phyloP scores from a whole-genome alignment of 2,797 vertebrate genomes.

The Sebastes hubbsi region DNA sequence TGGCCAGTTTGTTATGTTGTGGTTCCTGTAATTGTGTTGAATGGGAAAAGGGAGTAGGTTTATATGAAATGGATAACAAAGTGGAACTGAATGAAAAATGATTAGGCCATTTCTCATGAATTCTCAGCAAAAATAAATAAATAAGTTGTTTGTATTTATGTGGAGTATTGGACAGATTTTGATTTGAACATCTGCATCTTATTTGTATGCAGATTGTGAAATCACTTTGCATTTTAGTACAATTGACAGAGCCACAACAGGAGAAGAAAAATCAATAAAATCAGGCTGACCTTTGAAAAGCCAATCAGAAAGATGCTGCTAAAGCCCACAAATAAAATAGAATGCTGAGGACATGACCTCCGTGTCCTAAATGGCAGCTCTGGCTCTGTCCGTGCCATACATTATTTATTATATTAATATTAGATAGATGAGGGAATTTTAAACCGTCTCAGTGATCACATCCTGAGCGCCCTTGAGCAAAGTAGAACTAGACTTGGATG shows the following conservation, averaged over 20 bases:
- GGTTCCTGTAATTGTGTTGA: background rate
- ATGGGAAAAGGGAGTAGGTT: background rate
- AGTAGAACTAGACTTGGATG: background rate
- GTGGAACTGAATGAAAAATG: background rate
- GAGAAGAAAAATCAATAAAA: background rate
- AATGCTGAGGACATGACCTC: background rate
- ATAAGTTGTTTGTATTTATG: background rate
- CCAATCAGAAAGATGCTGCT: background rate
- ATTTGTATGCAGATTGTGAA: background rate
- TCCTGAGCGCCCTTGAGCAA: conserved; percentile 1
- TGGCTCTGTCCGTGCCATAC: background rate
- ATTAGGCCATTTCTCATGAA: background rate
- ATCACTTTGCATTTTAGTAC: background rate
- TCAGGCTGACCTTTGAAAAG: background rate
- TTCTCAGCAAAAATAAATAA: background rate
- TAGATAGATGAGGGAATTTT: conserved; percentile 10
- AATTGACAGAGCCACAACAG: background rate
- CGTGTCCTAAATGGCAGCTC: background rate
- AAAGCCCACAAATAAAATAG: background rate
- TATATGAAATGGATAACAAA: background rate
- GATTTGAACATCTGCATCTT: background rate
- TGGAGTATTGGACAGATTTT: background rate
- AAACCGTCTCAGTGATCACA: conserved; percentile 3
- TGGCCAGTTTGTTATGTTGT: background rate
- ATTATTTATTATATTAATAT: conserved; percentile 27